A percentile compares a stretch with the other conserved stretches of the same genome.
Conservation (phyloP, 2,888 invertebrate species). For the Gisinianus flammeolus region DNA sequence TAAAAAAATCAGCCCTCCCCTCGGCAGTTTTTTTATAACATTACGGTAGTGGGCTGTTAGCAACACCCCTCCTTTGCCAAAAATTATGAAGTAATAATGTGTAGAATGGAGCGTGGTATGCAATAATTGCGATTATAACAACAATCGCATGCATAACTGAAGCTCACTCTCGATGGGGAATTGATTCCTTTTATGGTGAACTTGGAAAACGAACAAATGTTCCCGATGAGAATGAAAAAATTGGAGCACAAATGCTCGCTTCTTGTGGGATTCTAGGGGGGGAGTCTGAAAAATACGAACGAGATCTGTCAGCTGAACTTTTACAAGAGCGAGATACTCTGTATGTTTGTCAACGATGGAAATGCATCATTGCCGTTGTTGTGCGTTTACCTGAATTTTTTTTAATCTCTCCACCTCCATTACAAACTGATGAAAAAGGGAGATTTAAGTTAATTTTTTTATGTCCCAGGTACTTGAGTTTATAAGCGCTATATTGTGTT, state of each 20-base stretch:
- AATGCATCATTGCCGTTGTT: neutral
- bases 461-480: neutral
- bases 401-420: neutral
- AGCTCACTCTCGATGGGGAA: neutral
- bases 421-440: neutral
- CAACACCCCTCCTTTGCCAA: neutral
- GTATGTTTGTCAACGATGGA: neutral
- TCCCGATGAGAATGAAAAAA: neutral
- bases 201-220: neutral
- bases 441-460: neutral
- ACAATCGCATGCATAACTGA: neutral
- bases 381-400: neutral
- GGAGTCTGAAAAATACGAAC: neutral
- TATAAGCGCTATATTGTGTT: neutral
- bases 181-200: neutral
- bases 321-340: neutral
- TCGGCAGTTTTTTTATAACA: no score
- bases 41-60: no score
- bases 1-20: no score
- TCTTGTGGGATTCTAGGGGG: neutral
- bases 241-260: neutral
- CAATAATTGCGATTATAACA: neutral
- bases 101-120: neutral
- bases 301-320: neutral
- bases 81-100: neutral